Conservation (phyloP, 2,797 vertebrate genomes). For the Meriones psammophilus region DNA sequence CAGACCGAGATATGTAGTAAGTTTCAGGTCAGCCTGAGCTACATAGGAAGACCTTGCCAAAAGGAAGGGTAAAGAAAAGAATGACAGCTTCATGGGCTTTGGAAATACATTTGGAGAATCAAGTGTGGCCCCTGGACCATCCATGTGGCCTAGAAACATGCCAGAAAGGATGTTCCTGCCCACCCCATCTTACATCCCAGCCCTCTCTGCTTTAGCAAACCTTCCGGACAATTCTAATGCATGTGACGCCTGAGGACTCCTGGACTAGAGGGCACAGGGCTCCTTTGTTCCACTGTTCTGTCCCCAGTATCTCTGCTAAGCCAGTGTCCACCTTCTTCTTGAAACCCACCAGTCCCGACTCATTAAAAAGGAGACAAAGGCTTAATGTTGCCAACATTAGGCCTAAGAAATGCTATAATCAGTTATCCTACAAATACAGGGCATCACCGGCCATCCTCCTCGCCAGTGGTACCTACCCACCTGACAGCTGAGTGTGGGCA, state of each 20-base stretch:
- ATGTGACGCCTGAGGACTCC: background rate
- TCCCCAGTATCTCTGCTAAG: background rate
- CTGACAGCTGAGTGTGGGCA: background rate
- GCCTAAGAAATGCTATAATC: background rate
- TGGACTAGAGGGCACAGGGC: background rate
- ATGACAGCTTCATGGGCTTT: background rate
- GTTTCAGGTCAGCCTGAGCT: background rate
- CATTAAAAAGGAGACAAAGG: background rate
- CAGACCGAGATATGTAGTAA: background rate
- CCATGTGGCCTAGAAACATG: background rate
- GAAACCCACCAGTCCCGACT: background rate
- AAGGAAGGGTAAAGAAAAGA: background rate
- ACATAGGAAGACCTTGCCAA: background rate
- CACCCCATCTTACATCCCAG: background rate
- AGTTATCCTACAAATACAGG: too few relatives aligned
- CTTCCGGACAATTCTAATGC: background rate
- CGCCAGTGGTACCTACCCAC: background rate
- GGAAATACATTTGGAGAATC: background rate
- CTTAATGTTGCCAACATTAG: background rate
- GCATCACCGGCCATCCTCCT: background rate
- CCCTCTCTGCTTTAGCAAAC: fast-evolving
- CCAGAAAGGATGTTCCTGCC: background rate
- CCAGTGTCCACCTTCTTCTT: background rate
- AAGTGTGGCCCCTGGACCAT: background rate
- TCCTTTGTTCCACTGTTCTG: background rate